phyloP scores from a whole-genome alignment of 64 coral and sea anemone genomes.

The Actinia tenebrosa region DNA sequence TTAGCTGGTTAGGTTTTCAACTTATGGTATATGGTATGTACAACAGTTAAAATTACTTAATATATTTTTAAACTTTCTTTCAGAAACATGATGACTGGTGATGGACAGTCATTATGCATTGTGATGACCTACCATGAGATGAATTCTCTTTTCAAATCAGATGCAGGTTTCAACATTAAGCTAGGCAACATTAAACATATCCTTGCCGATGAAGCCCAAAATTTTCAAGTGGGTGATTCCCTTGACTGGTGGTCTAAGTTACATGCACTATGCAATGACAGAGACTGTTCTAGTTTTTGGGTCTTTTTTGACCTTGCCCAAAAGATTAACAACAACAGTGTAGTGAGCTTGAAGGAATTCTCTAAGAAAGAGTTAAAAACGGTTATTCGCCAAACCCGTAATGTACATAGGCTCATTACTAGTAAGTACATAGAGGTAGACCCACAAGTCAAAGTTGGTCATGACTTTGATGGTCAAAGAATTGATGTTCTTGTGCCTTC shows the following conservation, averaged over 20 bases:
- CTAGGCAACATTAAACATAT: neutral
- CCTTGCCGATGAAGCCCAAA: neutral
- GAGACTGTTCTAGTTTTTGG: neutral
- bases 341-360: neutral
- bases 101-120: neutral
- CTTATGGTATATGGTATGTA: too few species aligned
- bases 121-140: neutral
- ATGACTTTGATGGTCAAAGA: neutral
- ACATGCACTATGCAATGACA: neutral
- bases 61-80: neutral
- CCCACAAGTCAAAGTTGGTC: neutral
- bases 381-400: neutral
- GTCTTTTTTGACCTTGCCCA: neutral
- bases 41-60: neutral
- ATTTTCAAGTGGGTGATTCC: neutral
- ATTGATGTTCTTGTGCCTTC: neutral
- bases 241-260: neutral
- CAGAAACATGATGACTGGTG: neutral
- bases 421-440: neutral
- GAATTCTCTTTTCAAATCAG: neutral
- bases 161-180: neutral
- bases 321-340: neutral
- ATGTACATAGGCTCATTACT: neutral
- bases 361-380: neutral
- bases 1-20: too few species aligned